Conservation (phyloP, 2,113 vertebrate species). For the Onychostoma macrolepis region DNA sequence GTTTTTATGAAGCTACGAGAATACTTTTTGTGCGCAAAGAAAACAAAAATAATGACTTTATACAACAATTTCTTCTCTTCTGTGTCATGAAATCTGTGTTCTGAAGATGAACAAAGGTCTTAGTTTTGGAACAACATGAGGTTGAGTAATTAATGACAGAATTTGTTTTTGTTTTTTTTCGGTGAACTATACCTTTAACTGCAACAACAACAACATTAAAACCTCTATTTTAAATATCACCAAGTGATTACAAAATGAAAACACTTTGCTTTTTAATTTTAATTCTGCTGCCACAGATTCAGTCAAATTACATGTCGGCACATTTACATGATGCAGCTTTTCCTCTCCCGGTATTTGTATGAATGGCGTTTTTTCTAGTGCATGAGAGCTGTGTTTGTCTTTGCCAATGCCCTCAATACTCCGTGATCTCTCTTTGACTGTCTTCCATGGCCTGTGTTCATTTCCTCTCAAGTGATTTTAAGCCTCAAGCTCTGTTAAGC, state of each 20-base stretch:
- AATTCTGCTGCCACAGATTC: background rate
- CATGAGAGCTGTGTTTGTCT: background rate
- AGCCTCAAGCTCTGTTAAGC: slow-evolving; percentile 26
- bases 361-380: background rate
- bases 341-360: background rate
- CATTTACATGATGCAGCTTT: background rate
- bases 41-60: too few species aligned
- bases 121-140: too few species aligned
- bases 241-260: background rate
- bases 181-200: too few species aligned
- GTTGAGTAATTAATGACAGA: too few species aligned
- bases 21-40: too few species aligned
- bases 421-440: background rate
- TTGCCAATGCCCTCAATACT: background rate
- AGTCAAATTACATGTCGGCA: background rate
- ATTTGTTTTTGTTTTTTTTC: too few species aligned
- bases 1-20: too few species aligned
- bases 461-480: slow-evolving; percentile 21
- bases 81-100: too few species aligned
- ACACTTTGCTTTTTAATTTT: background rate
- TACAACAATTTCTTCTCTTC: too few species aligned
- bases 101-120: too few species aligned
- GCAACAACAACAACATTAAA: too few species aligned
- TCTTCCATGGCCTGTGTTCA: background rate
- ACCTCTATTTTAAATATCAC: too few species aligned